These are phyloP conservation scores for Porphyrio hochstetteri DNA, from an alignment of 2,113 vertebrate species.

Conservation along the genomic window DNA sequence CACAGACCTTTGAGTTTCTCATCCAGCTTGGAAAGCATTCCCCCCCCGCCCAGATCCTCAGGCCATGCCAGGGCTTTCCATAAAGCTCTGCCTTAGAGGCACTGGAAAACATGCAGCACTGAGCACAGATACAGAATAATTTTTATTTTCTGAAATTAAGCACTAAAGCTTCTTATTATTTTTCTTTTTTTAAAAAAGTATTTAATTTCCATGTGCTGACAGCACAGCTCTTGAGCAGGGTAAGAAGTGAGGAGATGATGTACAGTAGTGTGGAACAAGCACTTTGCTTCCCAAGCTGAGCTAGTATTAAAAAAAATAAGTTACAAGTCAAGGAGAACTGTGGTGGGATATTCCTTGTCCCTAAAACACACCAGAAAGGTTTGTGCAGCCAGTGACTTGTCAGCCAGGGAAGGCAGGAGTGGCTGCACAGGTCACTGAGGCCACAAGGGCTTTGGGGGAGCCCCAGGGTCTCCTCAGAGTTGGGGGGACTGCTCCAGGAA, in stretches of 20 bases:
- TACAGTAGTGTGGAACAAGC: rapidly evolving
- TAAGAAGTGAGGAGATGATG: neutral
- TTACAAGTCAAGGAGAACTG: rapidly evolving
- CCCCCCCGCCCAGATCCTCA: rapidly evolving
- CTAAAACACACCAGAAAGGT: neutral
- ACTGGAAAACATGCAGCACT: neutral
- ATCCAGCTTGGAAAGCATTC: neutral
- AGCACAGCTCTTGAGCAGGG: rapidly evolving
- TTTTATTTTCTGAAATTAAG: neutral
- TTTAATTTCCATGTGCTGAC: neutral
- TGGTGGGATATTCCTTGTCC: neutral
- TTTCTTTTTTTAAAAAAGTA: neutral
- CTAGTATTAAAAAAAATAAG: neutral
- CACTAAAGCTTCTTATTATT: neutral
- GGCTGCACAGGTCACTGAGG: rapidly evolving
- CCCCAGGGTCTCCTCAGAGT: rapidly evolving
- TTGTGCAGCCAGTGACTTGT: neutral
- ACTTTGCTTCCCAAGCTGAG: neutral
- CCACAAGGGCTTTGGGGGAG: rapidly evolving
- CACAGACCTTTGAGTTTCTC: neutral
- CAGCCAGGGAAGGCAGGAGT: neutral
- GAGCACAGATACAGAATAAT: neutral
- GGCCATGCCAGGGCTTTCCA: neutral
- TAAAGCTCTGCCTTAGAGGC: neutral
- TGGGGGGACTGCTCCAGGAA: neutral